Percentiles rank a stretch among this genome's conserved stretches.
Evolutionary conservation across 2,113 vertebrate species (phyloP).

Genomic region (Riparia riparia): DNA sequence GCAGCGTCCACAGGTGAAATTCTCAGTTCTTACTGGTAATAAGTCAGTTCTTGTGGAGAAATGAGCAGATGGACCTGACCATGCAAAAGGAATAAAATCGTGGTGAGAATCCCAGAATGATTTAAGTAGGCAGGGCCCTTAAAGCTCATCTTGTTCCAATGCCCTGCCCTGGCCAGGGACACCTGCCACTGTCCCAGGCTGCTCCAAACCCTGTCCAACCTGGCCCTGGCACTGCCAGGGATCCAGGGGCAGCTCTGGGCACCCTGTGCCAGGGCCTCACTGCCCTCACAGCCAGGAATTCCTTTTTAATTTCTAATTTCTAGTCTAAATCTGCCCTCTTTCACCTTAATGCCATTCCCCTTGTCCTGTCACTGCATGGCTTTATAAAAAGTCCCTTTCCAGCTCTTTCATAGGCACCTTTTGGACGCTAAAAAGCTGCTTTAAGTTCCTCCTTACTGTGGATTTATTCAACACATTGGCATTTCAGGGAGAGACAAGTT

Average conservation of each 20-base stretch:
- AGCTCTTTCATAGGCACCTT: not conserved
- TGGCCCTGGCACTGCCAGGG: not conserved
- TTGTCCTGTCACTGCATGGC: not conserved
- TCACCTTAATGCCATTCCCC: not conserved
- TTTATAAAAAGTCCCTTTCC: not conserved
- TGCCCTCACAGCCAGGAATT: not conserved
- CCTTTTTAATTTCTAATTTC: not conserved
- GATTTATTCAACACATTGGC: not conserved
- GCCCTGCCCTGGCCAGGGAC: not conserved
- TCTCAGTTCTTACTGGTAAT: not conserved
- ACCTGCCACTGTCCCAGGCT: not conserved
- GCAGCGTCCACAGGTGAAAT: not conserved
- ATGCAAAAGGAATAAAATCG: accelerated
- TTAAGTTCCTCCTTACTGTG: not conserved
- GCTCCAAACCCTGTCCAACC: not conserved
- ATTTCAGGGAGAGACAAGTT: not conserved
- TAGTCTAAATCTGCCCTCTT: not conserved
- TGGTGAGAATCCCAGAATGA: not conserved
- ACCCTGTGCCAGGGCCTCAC: not conserved
- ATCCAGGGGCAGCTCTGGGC: not conserved
- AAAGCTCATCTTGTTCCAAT: not conserved
- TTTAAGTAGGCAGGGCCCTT: not conserved
- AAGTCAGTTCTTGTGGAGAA: not conserved
- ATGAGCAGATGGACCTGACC: not conserved
- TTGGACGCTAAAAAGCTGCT: not conserved